Conservation (phyloP, 2,797 vertebrate species). For the Podarcis siculus region DNA sequence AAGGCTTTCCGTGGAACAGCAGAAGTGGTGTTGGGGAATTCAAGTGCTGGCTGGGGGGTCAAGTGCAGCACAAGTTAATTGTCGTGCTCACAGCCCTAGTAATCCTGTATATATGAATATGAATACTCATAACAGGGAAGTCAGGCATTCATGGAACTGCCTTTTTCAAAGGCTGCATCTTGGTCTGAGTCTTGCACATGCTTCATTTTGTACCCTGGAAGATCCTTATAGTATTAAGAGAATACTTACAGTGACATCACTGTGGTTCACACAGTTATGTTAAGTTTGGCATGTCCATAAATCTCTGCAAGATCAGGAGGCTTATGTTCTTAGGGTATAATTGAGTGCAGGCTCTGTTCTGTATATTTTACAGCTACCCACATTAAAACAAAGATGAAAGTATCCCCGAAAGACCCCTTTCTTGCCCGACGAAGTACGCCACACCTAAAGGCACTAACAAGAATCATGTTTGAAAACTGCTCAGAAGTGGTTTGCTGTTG, state of each 20-base stretch:
- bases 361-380: background rate
- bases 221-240: background rate
- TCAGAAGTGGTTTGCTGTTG: background rate
- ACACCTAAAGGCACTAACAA: background rate
- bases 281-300: background rate
- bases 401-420: background rate
- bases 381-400: background rate
- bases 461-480: background rate
- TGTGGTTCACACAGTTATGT: background rate
- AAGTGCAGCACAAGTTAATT: too few relatives aligned
- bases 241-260: background rate
- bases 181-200: background rate
- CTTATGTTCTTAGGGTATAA: background rate
- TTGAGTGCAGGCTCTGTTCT: constrained; percentile 3
- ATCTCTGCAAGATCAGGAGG: background rate
- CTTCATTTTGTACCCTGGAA: background rate
- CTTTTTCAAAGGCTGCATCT: background rate
- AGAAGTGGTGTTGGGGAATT: too few relatives aligned
- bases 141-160: background rate
- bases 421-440: background rate
- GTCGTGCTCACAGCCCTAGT: background rate
- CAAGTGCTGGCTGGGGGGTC: too few relatives aligned
- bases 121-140: background rate
- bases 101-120: background rate
- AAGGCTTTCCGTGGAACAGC: too few relatives aligned